Evolutionary conservation across 2,888 invertebrate genomes (phyloP).

Genomic region (Deilephila elpenor): DNA sequence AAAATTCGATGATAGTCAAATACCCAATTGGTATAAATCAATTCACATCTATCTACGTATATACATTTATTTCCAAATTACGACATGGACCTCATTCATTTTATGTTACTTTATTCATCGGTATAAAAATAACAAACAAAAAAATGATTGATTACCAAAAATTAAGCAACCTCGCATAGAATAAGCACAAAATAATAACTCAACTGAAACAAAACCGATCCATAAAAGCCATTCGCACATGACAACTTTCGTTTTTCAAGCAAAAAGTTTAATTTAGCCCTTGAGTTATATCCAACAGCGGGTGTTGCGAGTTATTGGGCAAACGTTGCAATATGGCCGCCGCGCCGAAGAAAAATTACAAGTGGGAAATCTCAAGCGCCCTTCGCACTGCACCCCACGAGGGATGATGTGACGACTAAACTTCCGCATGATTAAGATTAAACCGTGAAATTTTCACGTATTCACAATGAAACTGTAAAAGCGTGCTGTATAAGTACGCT

Average conservation of each 20-base stretch:
- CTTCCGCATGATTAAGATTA: conserved; percentile 10
- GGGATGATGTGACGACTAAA: conserved; percentile 31
- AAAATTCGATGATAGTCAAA: too few species aligned
- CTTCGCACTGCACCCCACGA: conserved; percentile 58
- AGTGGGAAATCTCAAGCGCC: conserved; percentile 68
- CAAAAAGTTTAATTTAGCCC: conserved; percentile 75
- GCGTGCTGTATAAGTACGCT: background rate
- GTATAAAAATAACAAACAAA: background rate
- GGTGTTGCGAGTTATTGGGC: conserved; percentile 66
- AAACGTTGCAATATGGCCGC: conserved; percentile 65
- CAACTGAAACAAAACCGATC: conserved; percentile 55
- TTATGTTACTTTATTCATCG: background rate
- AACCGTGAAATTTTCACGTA: conserved; percentile 1
- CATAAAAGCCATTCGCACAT: conserved; percentile 65
- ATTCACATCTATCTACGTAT: too few species aligned
- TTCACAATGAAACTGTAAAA: conserved; percentile 25
- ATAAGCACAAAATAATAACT: conserved; percentile 42
- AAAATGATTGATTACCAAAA: conserved; percentile 3
- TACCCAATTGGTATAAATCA: too few species aligned
- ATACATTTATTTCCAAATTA: background rate
- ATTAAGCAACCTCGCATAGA: conserved; percentile 8
- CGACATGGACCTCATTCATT: background rate
- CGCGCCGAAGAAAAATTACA: conserved; percentile 69
- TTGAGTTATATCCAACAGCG: conserved; percentile 66
- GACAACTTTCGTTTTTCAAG: conserved; percentile 61